These are phyloP conservation scores for Cecropterus lyciades DNA, from an alignment of 1,140 invertebrate species.

Conservation along the genomic window DNA sequence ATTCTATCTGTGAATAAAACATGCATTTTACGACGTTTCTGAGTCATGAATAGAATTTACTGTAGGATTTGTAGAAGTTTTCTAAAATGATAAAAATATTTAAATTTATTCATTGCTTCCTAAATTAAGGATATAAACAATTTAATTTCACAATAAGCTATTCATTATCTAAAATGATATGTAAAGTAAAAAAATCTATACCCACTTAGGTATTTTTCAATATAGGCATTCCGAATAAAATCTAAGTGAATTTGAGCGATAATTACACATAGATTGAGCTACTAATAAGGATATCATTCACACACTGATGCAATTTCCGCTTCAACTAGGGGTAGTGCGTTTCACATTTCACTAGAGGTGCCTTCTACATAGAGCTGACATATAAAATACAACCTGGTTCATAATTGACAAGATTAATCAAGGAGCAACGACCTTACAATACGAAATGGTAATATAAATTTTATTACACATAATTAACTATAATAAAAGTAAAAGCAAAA, in stretches of 20 bases:
- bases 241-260: not conserved
- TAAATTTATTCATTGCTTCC: too few species aligned
- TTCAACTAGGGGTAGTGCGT: slow-evolving; percentile 41
- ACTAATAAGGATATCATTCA: not conserved
- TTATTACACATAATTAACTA: too few species aligned
- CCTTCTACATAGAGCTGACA: slow-evolving; percentile 39
- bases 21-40: too few species aligned
- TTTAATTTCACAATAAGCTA: not conserved
- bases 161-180: too few species aligned
- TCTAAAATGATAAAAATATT: too few species aligned
- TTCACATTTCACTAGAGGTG: slow-evolving; percentile 49
- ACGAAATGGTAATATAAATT: not conserved
- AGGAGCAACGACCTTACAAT: slow-evolving; percentile 5
- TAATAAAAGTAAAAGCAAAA: not conserved
- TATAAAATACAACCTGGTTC: slow-evolving; percentile 39
- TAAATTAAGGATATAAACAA: too few species aligned
- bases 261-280: not conserved
- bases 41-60: too few species aligned
- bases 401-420: slow-evolving; percentile 7
- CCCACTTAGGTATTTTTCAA: not conserved
- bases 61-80: too few species aligned
- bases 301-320: not conserved
- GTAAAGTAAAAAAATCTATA: not conserved
- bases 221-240: not conserved
- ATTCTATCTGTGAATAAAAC: too few species aligned